A percentile compares a stretch with the other conserved stretches of the same genome.
Conservation (phyloP, 2,797 vertebrate species). For the Typhlichthys eigenmanni region DNA sequence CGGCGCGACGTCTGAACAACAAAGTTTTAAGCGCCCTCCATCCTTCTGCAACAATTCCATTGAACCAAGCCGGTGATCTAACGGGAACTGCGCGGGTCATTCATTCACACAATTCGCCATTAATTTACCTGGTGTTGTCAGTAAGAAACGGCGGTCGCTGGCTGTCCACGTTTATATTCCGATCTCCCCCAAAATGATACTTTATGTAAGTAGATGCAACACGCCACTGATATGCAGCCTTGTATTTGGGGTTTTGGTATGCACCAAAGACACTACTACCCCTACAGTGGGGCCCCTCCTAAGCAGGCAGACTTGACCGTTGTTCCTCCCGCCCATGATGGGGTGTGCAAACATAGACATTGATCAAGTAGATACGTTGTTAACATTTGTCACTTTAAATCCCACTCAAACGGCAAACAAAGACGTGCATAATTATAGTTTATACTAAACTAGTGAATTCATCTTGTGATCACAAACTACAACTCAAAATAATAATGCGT, state of each 20-base stretch:
- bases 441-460: too few species aligned
- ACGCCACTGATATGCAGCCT: conserved; percentile 55
- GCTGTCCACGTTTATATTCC: conserved; percentile 38
- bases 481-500: too few species aligned
- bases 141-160: conserved; percentile 38
- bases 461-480: too few species aligned
- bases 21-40: conserved; percentile 38
- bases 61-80: conserved; percentile 15
- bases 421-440: background rate
- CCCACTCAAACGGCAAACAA: background rate
- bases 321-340: conserved; percentile 62
- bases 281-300: conserved; percentile 64
- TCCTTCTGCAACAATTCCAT: conserved; percentile 15
- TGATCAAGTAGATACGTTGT: conserved; percentile 35
- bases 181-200: conserved; percentile 30
- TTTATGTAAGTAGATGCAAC: conserved; percentile 42
- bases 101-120: conserved; percentile 1
- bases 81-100: conserved; percentile 9
- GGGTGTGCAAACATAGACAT: conserved; percentile 42
- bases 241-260: conserved; percentile 55
- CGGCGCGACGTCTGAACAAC: background rate
- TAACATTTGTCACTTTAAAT: background rate
- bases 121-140: conserved; percentile 62
- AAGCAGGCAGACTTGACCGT: conserved; percentile 51
- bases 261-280: conserved; percentile 56